phyloP scores from a whole-genome alignment of 1,140 invertebrate species.

The Tetranychus urticae region DNA sequence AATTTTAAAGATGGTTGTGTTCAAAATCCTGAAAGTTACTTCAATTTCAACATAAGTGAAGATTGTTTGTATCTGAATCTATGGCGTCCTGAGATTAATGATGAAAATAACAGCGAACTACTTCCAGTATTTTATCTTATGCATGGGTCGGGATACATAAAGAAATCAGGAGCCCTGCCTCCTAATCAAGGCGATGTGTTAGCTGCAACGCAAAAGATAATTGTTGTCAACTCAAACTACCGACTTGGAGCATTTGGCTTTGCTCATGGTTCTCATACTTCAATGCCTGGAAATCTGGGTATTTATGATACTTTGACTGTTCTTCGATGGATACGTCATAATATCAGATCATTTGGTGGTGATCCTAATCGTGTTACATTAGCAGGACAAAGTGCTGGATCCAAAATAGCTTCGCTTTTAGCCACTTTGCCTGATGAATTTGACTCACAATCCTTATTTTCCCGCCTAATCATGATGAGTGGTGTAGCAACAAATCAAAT shows the following conservation, averaged over 20 bases:
- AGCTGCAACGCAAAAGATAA: slow-evolving; percentile 34
- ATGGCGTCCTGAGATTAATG: slow-evolving; percentile 2
- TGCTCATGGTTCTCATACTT: slow-evolving; percentile 16
- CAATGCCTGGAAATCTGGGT: slow-evolving; percentile 21
- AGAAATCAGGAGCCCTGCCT: slow-evolving; percentile 29
- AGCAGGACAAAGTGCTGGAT: slow-evolving; percentile 35
- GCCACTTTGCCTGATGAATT: too few relatives aligned
- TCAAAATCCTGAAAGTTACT: too few relatives aligned
- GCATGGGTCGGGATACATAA: slow-evolving; percentile 4
- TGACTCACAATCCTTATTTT: too few relatives aligned
- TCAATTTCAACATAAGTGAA: slow-evolving; percentile 8
- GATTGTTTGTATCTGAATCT: slow-evolving; percentile 17
- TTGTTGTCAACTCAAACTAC: slow-evolving; percentile 56
- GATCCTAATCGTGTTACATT: slow-evolving; percentile 29
- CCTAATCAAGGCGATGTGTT: slow-evolving; percentile 32
- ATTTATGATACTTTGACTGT: slow-evolving; percentile 31
- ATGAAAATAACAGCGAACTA: background rate
- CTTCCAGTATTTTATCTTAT: background rate
- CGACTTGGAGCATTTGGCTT: slow-evolving; percentile 42
- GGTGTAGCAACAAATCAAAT: too few relatives aligned
- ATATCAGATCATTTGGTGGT: slow-evolving; percentile 31
- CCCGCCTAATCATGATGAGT: too few relatives aligned
- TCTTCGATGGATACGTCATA: slow-evolving; percentile 23
- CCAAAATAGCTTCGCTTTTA: slow-evolving; percentile 7
- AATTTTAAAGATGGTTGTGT: too few relatives aligned